Evolutionary conservation across 2,888 invertebrate genomes (phyloP).

Genomic region (Pomacea canaliculata): DNA sequence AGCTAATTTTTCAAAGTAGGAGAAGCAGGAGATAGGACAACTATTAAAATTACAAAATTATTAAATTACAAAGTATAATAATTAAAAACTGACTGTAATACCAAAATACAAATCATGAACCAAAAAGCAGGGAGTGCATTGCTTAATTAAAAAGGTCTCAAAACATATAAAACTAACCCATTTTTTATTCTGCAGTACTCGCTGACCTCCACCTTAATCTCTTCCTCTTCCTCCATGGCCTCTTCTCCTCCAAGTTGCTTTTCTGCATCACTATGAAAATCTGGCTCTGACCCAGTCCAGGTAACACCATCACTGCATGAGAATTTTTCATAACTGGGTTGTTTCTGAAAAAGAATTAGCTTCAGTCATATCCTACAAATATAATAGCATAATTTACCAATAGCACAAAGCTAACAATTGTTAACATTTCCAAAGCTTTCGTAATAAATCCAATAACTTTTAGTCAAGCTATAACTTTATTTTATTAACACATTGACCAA

Average conservation of each 20-base stretch:
- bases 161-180: neutral
- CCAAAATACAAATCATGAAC: too few species aligned
- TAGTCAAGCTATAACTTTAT: too few species aligned
- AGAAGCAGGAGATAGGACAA: too few species aligned
- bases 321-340: neutral
- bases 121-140: too few species aligned
- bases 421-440: too few species aligned
- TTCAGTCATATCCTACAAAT: neutral
- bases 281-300: constrained; percentile 9
- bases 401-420: neutral
- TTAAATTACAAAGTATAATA: too few species aligned
- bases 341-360: constrained; percentile 2
- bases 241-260: constrained; percentile 23
- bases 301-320: constrained; percentile 27
- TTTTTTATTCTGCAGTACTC: constrained; percentile 26
- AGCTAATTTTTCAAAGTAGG: too few species aligned
- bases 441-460: too few species aligned
- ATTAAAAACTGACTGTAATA: too few species aligned
- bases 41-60: too few species aligned
- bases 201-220: constrained; percentile 26
- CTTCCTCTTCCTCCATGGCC: constrained; percentile 25
- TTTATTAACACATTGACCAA: too few species aligned
- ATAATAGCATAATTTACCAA: neutral
- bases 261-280: constrained; percentile 31
- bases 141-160: too few species aligned